A percentile compares a stretch with the other conserved stretches of the same genome.
Conservation (phyloP, 2,797 vertebrate genomes). For the Anolis apletophallus region DNA sequence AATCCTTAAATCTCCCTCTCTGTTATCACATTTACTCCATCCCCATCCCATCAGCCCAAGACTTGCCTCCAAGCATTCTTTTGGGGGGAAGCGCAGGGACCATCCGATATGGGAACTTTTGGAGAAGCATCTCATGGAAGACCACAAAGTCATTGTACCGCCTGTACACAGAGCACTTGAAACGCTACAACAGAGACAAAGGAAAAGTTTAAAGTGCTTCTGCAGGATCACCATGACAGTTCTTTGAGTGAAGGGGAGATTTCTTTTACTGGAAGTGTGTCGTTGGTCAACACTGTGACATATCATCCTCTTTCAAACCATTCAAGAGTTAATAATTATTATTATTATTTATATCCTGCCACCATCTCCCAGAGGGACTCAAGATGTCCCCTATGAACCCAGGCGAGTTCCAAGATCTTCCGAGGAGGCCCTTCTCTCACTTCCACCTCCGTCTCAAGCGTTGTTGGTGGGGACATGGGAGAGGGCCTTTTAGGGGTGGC, state of each 20-base stretch:
- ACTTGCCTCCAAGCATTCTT: slow-evolving; percentile 92
- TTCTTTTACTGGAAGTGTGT: too few relatives aligned
- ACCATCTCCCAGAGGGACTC: too few relatives aligned
- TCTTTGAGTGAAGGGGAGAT: not conserved
- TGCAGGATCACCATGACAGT: not conserved
- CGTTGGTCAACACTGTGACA: not conserved
- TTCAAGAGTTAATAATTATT: not conserved
- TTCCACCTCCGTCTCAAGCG: too few relatives aligned
- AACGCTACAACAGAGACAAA: slow-evolving; percentile 78
- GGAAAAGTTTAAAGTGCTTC: not conserved
- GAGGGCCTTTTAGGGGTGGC: too few relatives aligned
- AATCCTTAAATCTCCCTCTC: too few relatives aligned
- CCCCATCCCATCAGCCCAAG: not conserved
- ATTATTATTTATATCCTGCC: too few relatives aligned
- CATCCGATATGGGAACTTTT: slow-evolving; percentile 93
- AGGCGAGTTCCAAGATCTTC: too few relatives aligned
- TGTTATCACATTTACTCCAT: too few relatives aligned
- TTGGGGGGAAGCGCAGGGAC: slow-evolving; percentile 95
- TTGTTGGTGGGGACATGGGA: too few relatives aligned
- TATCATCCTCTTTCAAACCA: not conserved
- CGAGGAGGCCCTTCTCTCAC: too few relatives aligned
- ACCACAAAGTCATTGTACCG: slow-evolving; percentile 96
- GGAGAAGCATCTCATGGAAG: slow-evolving; percentile 94
- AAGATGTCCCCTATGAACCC: too few relatives aligned
- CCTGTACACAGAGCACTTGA: slow-evolving; percentile 90